Evolutionary conservation across 1,140 invertebrate species (phyloP), one percentile per base, ranked within the genome.

Genomic region (Leguminivora glycinivorella): DNA sequence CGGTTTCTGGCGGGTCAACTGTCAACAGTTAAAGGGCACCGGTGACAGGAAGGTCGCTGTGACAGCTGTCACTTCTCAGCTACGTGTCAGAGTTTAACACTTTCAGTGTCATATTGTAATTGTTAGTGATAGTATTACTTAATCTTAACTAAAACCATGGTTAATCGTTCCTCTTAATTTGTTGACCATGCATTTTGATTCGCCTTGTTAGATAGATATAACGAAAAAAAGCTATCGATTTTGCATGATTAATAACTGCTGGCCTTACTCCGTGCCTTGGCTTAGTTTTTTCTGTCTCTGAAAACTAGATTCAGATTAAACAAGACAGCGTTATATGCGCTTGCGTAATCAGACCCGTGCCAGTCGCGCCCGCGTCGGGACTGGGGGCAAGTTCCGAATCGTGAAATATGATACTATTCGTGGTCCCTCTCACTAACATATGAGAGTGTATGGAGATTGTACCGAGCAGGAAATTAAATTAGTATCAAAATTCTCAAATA

Each of bases 231-330:
- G 5, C 19, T 52, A 52, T 47, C 12, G 43, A 47, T 52, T 52
- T 52, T 52, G 47, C 17, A 52, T 22, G 19, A 52, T 52, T 52
- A 52, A 52, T 52, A 52, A 22, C 7, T 52, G 19, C 47, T 22
- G 58, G 58, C 58, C 58, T 63, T 29, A 26, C 25, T 17, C 58
- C 25, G 58, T 31, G 58, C 58, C 58, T 63, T 63, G 58, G 58
- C 58, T 63, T 63, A 63, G 58, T 29, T 63, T 52, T 63, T 7
- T 29, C 14, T 14, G 56, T 10, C 25, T 58, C 56, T 34, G 58
- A 63, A 63, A 63, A 63, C 58, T 63, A 63, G 58, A 63, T 63
- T 31, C 58, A 29, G 58, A 63, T 52, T 52, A 52, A n/a, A n/a
- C n/a, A n/a, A 12, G 5, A 29, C 58, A 19, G 29, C 29, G n/a